These are phyloP conservation scores for Hetaerina titia DNA, from an alignment of 2,888 invertebrate genomes.

Conservation along the genomic window DNA sequence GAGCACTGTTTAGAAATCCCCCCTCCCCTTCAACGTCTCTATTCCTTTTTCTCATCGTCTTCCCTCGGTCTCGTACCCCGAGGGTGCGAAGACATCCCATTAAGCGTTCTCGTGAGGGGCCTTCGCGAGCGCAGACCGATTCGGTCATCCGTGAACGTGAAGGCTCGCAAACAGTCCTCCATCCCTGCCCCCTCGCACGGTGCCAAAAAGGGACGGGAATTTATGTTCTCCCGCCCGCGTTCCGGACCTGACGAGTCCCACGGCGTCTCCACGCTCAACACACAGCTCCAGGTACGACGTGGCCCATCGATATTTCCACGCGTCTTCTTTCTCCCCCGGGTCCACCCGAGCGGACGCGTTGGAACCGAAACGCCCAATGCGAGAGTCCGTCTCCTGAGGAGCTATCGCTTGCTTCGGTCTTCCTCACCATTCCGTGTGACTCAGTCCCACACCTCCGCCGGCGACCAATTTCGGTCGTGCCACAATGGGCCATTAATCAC, in stretches of 20 bases:
- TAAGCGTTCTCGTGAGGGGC: not conserved
- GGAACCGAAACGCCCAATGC: too few relatives aligned
- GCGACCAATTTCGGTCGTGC: constrained; percentile 40
- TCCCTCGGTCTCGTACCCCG: not conserved
- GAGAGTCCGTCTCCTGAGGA: too few relatives aligned
- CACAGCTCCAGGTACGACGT: too few relatives aligned
- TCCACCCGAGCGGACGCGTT: too few relatives aligned
- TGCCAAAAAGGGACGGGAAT: not conserved
- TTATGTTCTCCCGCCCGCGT: not conserved
- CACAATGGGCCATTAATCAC: constrained; percentile 59
- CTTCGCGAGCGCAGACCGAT: not conserved
- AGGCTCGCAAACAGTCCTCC: not conserved
- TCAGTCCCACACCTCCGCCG: constrained; percentile 19
- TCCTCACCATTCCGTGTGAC: constrained; percentile 4
- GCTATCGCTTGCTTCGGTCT: too few relatives aligned
- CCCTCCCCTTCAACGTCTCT: not conserved
- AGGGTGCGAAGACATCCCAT: not conserved
- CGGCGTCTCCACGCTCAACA: not conserved
- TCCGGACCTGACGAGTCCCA: not conserved
- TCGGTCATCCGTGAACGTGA: constrained; percentile 17
- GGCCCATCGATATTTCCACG: too few relatives aligned
- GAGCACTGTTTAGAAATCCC: not conserved
- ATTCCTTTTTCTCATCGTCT: not conserved
- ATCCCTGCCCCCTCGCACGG: too few relatives aligned
- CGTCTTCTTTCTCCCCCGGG: too few relatives aligned